Conservation (phyloP, 2,113 vertebrate species). For the Periophthalmus modestus region DNA sequence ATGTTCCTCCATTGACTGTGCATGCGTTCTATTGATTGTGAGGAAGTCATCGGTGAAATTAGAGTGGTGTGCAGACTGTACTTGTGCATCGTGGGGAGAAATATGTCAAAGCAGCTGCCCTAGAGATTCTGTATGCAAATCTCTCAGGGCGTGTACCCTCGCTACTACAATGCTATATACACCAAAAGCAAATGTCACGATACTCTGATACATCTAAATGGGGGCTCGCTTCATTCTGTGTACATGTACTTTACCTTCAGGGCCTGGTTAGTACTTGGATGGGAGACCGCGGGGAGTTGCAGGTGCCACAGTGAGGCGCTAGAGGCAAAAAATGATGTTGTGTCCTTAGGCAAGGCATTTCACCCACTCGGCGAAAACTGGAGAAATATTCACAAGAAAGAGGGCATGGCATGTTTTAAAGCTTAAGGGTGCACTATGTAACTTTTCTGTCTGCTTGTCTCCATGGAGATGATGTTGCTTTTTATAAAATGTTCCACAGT, state of each 20-base stretch:
- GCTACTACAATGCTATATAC: neutral
- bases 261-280: no score
- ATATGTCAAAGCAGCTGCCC: constrained; percentile 43
- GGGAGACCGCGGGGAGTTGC: no score
- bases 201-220: constrained; percentile 23
- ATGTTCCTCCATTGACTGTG: neutral
- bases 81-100: constrained; percentile 29
- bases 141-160: constrained; percentile 38
- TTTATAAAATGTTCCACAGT: no score
- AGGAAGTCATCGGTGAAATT: constrained; percentile 21
- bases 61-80: constrained; percentile 4
- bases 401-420: neutral
- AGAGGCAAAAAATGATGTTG: no score
- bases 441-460: no score
- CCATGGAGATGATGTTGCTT: no score
- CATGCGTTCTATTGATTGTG: constrained; percentile 1
- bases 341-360: no score
- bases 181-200: constrained; percentile 61
- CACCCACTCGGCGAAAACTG: constrained; percentile 28
- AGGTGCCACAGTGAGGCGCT: no score
- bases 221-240: constrained; percentile 28
- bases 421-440: no score
- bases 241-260: constrained; percentile 21
- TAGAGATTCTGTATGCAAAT: constrained; percentile 19
- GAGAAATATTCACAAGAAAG: constrained; percentile 18